Base-by-base conservation (phyloP, 2,888 invertebrate species). In the Napeogenes sylphis region DNA sequence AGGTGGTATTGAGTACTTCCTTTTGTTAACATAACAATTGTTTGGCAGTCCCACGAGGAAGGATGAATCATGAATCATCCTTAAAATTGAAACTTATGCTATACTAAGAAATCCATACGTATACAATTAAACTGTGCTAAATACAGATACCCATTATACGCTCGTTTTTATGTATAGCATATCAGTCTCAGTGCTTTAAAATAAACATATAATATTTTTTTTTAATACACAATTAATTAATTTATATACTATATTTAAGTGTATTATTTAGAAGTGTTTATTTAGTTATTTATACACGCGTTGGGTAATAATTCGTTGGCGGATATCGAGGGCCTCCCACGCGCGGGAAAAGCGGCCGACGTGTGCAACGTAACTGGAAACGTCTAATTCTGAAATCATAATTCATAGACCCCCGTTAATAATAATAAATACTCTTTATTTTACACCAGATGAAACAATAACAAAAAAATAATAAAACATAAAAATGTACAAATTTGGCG, bases 311-410 rank as follows among this genome's bases (percentile, higher is more conserved):
- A 78, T 80, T 80, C 76, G 72, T 63, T 63, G 66, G 71, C 77
- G 83, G 81, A 80, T 77, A 83, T 82, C 76, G 78, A 78, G 81
- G 79, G 81, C 79, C 83, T 74, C 87, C 85, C 82, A 84, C 83
- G 81, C 80, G 68, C 65, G 63, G 62, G 77, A 80, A 80, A 80
- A 80, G 74, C 74, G 71, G 74, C 72, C 75, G 74, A 64, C 77
- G 82, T 66, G 65, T 63, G 65, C 65, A 72, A 65, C 51, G 21
- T 30, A 30, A 30, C 51, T 51, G 6, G 12, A 8, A 30, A 51
- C 42, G 42, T 42, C 42, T 42, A 42, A 42, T 10, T 42, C 42
- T 42, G 42, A 42, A 42, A 42, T 2, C 38, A 42, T 42, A 42
- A 42, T 42, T 42, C 42, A 38, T 38, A 42, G 42, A 42, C 42